Conservation (phyloP, 92 coral and sea anemone species). For the Siderastrea radians region DNA sequence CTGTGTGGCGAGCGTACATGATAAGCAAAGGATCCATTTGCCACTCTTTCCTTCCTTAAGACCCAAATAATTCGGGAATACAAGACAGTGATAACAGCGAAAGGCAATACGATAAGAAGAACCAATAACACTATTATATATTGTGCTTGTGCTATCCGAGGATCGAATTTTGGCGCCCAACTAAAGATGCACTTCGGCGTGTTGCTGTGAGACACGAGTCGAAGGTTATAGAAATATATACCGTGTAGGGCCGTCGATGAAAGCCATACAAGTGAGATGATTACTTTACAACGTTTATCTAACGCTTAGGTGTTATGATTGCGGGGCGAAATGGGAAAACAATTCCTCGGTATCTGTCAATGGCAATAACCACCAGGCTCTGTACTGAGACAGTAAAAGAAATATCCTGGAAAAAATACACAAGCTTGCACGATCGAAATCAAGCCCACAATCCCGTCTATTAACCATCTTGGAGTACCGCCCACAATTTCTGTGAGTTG, state of each 20-base stretch:
- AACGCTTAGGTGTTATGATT: conserved; percentile 1
- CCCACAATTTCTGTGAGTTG: conserved; percentile 40
- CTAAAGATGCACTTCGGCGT: neutral
- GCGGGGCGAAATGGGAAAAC: conserved; percentile 55
- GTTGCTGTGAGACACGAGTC: neutral
- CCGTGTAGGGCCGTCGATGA: conserved; percentile 10
- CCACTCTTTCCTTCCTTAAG: neutral
- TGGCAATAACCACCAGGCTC: conserved; percentile 54
- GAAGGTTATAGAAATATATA: neutral
- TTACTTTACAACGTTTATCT: conserved; percentile 19
- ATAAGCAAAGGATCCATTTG: too few species aligned
- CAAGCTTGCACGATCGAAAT: conserved; percentile 58
- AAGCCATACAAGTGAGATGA: conserved; percentile 1
- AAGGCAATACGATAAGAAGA: neutral
- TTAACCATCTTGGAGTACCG: conserved; percentile 37
- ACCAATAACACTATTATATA: neutral
- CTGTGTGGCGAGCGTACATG: neutral
- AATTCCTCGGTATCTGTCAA: conserved; percentile 58
- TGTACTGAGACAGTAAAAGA: conserved; percentile 55
- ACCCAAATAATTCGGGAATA: neutral
- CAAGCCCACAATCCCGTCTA: conserved; percentile 27
- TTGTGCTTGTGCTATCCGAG: neutral
- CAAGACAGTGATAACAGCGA: neutral
- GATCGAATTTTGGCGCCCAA: conserved; percentile 9
- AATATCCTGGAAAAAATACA: conserved; percentile 57